Conservation (phyloP, 2,113 vertebrate species). For the Pelusios castaneus region DNA sequence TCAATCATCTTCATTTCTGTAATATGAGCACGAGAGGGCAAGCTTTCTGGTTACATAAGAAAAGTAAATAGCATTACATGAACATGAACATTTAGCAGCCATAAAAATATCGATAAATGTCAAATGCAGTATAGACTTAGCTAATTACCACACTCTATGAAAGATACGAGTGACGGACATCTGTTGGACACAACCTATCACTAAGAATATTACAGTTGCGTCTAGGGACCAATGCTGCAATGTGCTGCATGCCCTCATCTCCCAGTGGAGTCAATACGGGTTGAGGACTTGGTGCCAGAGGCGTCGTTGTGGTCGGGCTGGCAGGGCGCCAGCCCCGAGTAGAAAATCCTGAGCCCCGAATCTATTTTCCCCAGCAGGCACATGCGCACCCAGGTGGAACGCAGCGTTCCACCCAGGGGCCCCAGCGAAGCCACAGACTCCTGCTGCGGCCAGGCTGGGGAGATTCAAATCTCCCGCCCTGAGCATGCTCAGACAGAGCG, state of each 20-base stretch:
- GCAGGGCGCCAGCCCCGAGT: too few relatives aligned
- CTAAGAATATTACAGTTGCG: neutral
- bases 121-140: neutral
- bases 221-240: neutral
- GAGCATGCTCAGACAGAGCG: too few relatives aligned
- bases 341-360: too few relatives aligned
- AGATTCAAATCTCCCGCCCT: too few relatives aligned
- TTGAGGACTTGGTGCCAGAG: neutral
- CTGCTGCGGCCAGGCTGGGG: too few relatives aligned
- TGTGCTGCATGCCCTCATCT: neutral
- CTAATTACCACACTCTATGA: neutral
- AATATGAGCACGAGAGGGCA: neutral
- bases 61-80: slow-evolving; percentile 27
- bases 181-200: neutral
- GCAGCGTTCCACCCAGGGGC: too few relatives aligned
- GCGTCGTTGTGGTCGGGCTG: too few relatives aligned
- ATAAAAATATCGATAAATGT: slow-evolving; percentile 41
- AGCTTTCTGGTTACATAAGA: neutral
- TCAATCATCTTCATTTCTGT: neutral
- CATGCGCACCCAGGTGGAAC: too few relatives aligned
- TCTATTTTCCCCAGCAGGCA: too few relatives aligned
- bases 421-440: too few relatives aligned
- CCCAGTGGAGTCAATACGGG: neutral
- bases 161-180: neutral
- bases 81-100: slow-evolving; percentile 36